Evolutionary conservation across 2,113 vertebrate genomes (phyloP), one percentile per base, ranked within the genome.

Genomic region (Pseudopodoces humilis): DNA sequence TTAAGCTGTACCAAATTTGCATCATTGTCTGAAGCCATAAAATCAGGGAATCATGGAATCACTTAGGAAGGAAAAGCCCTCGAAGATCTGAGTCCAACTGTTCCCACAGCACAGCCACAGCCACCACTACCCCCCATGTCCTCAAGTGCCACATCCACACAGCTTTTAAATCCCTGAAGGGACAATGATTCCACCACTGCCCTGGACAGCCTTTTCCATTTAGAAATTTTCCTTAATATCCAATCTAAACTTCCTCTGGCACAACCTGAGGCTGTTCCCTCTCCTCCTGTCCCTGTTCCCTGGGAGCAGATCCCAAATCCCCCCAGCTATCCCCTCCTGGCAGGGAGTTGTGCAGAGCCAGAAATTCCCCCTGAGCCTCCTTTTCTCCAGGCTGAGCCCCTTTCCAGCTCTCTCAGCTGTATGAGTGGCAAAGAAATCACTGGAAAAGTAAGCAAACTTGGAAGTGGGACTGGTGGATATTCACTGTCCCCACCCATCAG

Each of bases 261-360:
- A 1, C 44, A 46, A 1, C 13, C 1, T 33, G 60, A 4, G 60
- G 68, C 59, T 0, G 2, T 44, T 67, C 13, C 60, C 68, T 58
- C 76, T 28, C 2, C 9, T 71, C 50, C 50, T 72, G 58, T 31
- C 65, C 74, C 49, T 49, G 30, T 64, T 47, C 41, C 75, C 25
- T 49, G 30, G 13, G 16, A 64, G 28, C 16, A 64, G 5, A 87
- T 10, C 47, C n/a, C 2, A 1, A 43, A 12, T 39, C 5, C 10
- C 50, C 25, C 70, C 63, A 1, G 39, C 27, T 60, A 22, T 21
- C 49, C 39, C 24, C 58, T 80, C 75, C 76, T 80, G 43, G 0
- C 58, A 72, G 67, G 64, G 75, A 49, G 1, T 0, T 79, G 59
- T 74, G 75, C 49, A 88, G 67, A 88, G 59, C 21, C 25, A 58